Conservation (phyloP, 1,140 invertebrate genomes). For the Bombyx mandarina region DNA sequence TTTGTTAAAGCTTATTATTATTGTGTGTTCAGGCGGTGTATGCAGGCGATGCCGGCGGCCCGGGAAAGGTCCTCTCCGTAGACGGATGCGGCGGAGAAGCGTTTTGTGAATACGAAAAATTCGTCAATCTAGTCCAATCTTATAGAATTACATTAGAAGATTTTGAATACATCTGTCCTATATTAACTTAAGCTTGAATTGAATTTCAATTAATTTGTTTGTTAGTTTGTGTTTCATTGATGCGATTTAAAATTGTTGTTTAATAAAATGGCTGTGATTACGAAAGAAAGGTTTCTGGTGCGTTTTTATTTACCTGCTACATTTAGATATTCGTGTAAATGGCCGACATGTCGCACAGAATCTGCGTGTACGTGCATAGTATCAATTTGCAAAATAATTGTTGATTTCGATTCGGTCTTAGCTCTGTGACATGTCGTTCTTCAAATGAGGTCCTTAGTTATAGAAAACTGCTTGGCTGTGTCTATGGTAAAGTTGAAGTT, state of each 20-base stretch:
- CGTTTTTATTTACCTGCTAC: background rate
- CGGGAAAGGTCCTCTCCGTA: constrained; percentile 31
- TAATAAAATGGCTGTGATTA: constrained; percentile 31
- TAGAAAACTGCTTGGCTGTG: too few species aligned
- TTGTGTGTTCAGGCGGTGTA: constrained; percentile 26
- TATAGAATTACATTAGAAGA: constrained; percentile 24
- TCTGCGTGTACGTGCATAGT: too few species aligned
- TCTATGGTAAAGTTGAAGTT: too few species aligned
- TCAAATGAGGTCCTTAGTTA: too few species aligned
- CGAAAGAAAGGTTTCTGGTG: constrained; percentile 5
- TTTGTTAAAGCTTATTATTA: constrained; percentile 5
- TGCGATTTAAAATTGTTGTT: background rate
- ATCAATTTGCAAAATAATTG: too few species aligned
- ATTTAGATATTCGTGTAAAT: too few species aligned
- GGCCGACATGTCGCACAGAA: too few species aligned
- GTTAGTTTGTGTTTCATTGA: background rate
- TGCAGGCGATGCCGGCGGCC: constrained; percentile 23
- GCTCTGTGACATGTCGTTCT: too few species aligned
- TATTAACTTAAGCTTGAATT: constrained; percentile 4
- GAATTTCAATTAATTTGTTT: background rate
- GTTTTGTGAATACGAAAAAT: constrained; percentile 48
- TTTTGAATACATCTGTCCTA: constrained; percentile 28
- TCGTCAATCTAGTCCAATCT: constrained; percentile 31
- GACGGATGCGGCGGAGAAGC: constrained; percentile 32
- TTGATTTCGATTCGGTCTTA: too few species aligned